These are phyloP conservation scores for Nemotelus pantherinus DNA, from an alignment of 2,888 invertebrate species.

Conservation along the genomic window DNA sequence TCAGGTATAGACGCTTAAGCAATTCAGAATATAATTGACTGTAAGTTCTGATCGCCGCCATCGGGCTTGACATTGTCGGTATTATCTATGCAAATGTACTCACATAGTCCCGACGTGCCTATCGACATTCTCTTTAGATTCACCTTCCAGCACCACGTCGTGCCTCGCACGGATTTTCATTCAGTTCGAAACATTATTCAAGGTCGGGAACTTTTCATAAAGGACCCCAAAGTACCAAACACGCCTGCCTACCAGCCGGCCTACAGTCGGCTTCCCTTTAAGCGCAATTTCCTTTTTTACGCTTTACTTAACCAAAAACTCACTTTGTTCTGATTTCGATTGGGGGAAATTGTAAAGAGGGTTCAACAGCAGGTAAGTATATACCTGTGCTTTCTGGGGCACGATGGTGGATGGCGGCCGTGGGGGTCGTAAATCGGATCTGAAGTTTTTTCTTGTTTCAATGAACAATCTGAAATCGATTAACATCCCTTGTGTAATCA, in stretches of 20 bases:
- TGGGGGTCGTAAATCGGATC: slow-evolving; percentile 6
- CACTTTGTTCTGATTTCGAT: slow-evolving; percentile 10
- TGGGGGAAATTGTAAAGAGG: background rate
- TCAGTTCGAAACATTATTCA: too few species aligned
- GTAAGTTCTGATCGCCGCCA: too few species aligned
- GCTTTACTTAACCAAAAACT: slow-evolving; percentile 18
- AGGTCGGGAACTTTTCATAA: background rate
- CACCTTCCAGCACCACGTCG: too few species aligned
- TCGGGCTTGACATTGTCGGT: too few species aligned
- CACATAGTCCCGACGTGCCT: too few species aligned
- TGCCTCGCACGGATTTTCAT: too few species aligned
- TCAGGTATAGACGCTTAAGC: too few species aligned
- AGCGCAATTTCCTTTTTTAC: slow-evolving; percentile 7
- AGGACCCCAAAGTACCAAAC: slow-evolving; percentile 5
- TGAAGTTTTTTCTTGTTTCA: slow-evolving; percentile 12
- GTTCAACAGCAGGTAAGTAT: background rate
- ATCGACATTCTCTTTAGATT: too few species aligned
- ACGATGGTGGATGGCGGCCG: background rate
- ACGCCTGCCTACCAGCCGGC: background rate
- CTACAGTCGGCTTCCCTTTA: background rate
- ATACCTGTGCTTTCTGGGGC: background rate
- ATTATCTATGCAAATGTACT: too few species aligned
- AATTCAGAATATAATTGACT: too few species aligned
- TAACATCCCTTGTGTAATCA: background rate
- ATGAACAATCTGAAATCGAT: slow-evolving; percentile 31